Base-by-base conservation (phyloP, 64 coral and sea anemone genomes). In the Dendrophyllia cribrosa region DNA sequence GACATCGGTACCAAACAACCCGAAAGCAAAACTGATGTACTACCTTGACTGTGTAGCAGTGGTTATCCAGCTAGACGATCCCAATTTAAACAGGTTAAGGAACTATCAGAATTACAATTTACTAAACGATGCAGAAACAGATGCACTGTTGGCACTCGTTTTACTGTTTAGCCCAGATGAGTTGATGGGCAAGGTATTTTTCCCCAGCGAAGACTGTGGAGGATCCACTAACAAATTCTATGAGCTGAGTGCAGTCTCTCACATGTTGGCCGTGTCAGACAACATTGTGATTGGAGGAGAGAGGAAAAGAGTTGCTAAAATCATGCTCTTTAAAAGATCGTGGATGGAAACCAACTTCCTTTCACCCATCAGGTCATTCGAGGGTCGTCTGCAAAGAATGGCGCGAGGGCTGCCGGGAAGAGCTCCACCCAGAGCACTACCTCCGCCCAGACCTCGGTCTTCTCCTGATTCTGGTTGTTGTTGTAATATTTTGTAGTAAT, bases 251-350 rank as follows among this genome's bases (percentile, higher is more conserved):
- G 51, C 81, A 16, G 81, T 84, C 13, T 49, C 59, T 45, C 59
- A 67, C 60, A 66, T 67, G 34, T 48, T 84, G 81, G 43, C 65
- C 19, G 81, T 84, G 23, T n/a, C 81, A 49, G 81, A 67, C 59
- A 46, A 84, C 65, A 51, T 84, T 45, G 2, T 84, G 25, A 84
- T 84, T 13, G 81, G 81, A 49, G 81, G 81, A 46, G 56, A 84
- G 34, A 62, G 81, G n/a, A 66, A 51, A 47, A 25, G 81, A 61
- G 81, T 84, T 3, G 24, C 81, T 8, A 84, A 84, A 67, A 15
- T 84, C 15, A 84, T 84, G 81, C 44, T 67, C 43, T 84, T 62
- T 63, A 84, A 17, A 6, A 58, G 56, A 66, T 43, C 10, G 19
- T 84, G 81, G 81, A 12, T 84, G 24, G 59, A 61, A 44, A 15